Evolutionary conservation across 2,888 invertebrate species (phyloP).

Genomic region (Calephelis perditalis): DNA sequence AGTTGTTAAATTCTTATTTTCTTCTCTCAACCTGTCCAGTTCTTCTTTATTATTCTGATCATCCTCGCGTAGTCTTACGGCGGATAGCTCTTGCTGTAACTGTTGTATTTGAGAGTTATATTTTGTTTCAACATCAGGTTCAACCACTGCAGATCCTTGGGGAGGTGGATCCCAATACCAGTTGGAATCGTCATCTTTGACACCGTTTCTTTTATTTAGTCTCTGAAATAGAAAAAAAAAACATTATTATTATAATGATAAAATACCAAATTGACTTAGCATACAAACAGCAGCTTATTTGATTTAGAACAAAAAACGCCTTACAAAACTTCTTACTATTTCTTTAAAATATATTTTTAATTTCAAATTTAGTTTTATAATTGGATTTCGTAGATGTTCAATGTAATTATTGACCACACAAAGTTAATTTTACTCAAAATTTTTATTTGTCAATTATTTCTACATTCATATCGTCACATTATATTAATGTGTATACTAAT

Average conservation of each 20-base stretch:
- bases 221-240: slow-evolving; percentile 56
- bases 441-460: too few species aligned
- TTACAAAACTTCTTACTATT: too few species aligned
- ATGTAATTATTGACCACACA: too few species aligned
- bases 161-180: slow-evolving; percentile 77
- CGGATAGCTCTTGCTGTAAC: slow-evolving; percentile 60
- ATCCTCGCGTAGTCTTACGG: slow-evolving; percentile 54
- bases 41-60: slow-evolving; percentile 54
- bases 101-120: slow-evolving; percentile 56
- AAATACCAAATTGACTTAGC: too few species aligned
- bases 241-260: background rate
- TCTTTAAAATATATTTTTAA: too few species aligned
- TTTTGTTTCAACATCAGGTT: slow-evolving; percentile 41
- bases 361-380: too few species aligned
- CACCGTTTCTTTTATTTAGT: slow-evolving; percentile 59
- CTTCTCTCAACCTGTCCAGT: slow-evolving; percentile 70
- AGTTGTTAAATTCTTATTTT: slow-evolving; percentile 75
- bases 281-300: too few species aligned
- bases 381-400: too few species aligned
- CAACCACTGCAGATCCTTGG: slow-evolving; percentile 37
- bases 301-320: too few species aligned
- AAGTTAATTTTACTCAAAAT: too few species aligned
- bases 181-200: slow-evolving; percentile 64
- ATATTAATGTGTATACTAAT: too few species aligned
- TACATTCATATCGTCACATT: too few species aligned